Percentiles rank a stretch among this genome's conserved stretches.
phyloP scores from a whole-genome alignment of 2,888 invertebrate species.

The Melipona beecheii region DNA sequence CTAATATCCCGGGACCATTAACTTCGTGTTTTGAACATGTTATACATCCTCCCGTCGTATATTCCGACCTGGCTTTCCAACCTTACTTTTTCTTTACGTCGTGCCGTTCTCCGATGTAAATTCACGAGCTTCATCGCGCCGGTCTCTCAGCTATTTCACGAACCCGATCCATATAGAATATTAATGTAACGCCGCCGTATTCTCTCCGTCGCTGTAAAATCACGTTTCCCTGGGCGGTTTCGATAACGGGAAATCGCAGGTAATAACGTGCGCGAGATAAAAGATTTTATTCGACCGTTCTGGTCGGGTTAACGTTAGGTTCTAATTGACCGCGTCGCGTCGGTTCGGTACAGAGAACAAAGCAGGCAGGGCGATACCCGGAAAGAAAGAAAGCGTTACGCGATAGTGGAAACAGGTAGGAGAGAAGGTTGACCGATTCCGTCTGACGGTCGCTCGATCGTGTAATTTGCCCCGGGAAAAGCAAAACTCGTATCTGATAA shows the following conservation, averaged over 20 bases:
- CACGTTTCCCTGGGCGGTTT: not conserved
- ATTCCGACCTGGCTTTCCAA: slow-evolving; percentile 12
- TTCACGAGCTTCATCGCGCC: slow-evolving; percentile 38
- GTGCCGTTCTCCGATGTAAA: slow-evolving; percentile 46
- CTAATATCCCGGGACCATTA: slow-evolving; percentile 12
- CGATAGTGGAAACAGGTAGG: not conserved
- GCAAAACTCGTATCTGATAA: not conserved
- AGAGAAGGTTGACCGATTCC: not conserved
- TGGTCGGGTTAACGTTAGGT: not conserved
- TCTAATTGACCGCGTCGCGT: not conserved
- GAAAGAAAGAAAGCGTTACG: not conserved
- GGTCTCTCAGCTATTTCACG: slow-evolving; percentile 29
- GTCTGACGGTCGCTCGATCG: slow-evolving; percentile 10
- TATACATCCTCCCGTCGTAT: slow-evolving; percentile 8
- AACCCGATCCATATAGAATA: slow-evolving; percentile 45
- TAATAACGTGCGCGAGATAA: slow-evolving; percentile 2
- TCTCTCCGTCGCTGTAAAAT: not conserved
- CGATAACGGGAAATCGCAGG: slow-evolving; percentile 14
- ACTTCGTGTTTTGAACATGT: slow-evolving; percentile 1
- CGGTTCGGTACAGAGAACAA: not conserved
- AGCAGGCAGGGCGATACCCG: too few relatives aligned
- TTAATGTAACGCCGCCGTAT: slow-evolving; percentile 29
- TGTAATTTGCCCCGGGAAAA: slow-evolving; percentile 6
- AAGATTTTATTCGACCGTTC: slow-evolving; percentile 1
- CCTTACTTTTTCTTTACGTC: slow-evolving; percentile 33